A percentile compares a stretch with the other conserved stretches of the same genome.
These are phyloP conservation scores for Scaptomyza parva DNA, from an alignment of 2,888 invertebrate species.

Conservation along the genomic window DNA sequence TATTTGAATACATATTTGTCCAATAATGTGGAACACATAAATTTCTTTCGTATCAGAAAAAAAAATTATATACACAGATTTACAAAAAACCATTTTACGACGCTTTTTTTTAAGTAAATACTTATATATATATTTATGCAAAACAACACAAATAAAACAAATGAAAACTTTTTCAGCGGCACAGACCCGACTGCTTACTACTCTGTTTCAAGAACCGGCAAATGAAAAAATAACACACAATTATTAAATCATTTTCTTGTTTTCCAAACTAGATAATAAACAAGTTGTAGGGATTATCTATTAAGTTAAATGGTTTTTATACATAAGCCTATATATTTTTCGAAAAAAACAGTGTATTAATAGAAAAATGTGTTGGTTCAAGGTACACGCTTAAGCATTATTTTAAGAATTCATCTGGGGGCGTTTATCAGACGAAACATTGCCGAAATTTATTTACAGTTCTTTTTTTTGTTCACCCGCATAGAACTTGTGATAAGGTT, in stretches of 20 bases:
- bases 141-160: conserved; percentile 15
- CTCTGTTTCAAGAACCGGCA: neutral
- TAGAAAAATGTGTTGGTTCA: conserved; percentile 31
- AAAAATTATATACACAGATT: conserved; percentile 11
- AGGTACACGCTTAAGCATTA: conserved; percentile 42
- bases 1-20: conserved; percentile 1
- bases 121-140: conserved; percentile 22
- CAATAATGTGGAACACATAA: conserved; percentile 17
- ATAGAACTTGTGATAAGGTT: conserved; percentile 11
- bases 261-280: too few relatives aligned
- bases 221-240: too few relatives aligned
- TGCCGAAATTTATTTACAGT: conserved; percentile 43
- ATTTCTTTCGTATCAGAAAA: conserved; percentile 3
- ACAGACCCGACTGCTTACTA: neutral
- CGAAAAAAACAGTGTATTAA: conserved; percentile 1
- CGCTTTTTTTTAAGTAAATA: conserved; percentile 36
- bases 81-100: conserved; percentile 18
- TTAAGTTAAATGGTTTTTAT: neutral
- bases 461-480: conserved; percentile 11
- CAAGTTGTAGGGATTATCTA: neutral
- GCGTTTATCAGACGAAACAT: conserved; percentile 43
- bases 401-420: conserved; percentile 58
- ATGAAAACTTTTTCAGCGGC: neutral
- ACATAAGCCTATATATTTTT: neutral
- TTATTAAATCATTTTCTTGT: neutral